These are phyloP conservation scores for Trididemnum clinides DNA, from an alignment of 23 tunicate genomes.

Conservation along the genomic window DNA sequence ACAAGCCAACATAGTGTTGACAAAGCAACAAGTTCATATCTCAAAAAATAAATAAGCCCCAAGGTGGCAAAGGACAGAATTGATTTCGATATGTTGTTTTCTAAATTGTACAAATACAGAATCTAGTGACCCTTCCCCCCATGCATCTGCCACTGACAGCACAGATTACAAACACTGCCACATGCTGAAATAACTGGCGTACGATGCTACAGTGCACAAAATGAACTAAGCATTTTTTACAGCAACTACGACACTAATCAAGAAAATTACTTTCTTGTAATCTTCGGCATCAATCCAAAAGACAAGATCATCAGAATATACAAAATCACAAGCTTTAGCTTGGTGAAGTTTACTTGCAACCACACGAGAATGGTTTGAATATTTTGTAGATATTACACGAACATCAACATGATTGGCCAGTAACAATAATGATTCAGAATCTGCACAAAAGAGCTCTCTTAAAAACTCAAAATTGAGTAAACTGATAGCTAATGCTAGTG, in stretches of 20 bases:
- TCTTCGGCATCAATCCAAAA: conserved; percentile 71
- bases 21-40: too few species aligned
- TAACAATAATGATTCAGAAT: not conserved
- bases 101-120: too few species aligned
- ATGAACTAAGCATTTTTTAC: too few species aligned
- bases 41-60: too few species aligned
- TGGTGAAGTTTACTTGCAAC: conserved; percentile 43
- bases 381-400: conserved; percentile 41
- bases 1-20: too few species aligned
- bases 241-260: not conserved
- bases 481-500: too few species aligned
- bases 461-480: too few species aligned
- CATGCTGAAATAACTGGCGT: not conserved
- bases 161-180: too few species aligned
- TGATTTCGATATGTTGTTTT: too few species aligned
- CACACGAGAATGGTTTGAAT: conserved; percentile 45
- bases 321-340: conserved; percentile 63
- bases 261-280: conserved; percentile 12
- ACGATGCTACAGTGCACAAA: not conserved
- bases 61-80: too few species aligned
- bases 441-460: not conserved
- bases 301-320: conserved; percentile 60
- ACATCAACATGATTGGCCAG: conserved; percentile 68
- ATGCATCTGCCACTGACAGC: too few species aligned
- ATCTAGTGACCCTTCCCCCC: not conserved